Conservation (phyloP, 2,888 invertebrate genomes). For the Cheilosia urbana region DNA sequence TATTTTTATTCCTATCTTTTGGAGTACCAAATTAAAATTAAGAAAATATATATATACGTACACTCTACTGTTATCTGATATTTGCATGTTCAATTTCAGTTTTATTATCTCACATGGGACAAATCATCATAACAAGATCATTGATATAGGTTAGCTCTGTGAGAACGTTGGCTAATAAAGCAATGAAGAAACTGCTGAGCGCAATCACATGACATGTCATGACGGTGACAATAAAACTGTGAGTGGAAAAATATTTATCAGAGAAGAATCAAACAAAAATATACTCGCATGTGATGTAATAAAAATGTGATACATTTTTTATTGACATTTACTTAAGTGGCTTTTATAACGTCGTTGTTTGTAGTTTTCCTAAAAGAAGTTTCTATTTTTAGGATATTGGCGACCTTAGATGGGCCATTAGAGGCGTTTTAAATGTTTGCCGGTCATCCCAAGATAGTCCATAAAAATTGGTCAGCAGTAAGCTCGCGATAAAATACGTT, state of each 20-base stretch:
- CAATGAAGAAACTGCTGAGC: not conserved
- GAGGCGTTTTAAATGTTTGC: no score
- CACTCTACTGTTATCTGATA: conserved; percentile 20
- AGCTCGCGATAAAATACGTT: no score
- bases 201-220: conserved; percentile 19
- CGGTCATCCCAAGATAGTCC: no score
- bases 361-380: no score
- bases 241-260: conserved; percentile 23
- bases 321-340: no score
- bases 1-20: conserved; percentile 9
- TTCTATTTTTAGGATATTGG: no score
- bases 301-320: not conserved
- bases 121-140: conserved; percentile 3
- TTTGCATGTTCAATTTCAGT: conserved; percentile 34
- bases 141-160: conserved; percentile 2
- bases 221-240: conserved; percentile 11
- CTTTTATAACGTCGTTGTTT: no score
- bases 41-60: not conserved
- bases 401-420: no score
- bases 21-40: not conserved
- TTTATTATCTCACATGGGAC: conserved; percentile 14
- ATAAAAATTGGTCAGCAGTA: no score
- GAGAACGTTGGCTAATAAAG: conserved; percentile 6
- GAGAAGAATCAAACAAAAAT: not conserved
- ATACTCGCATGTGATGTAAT: not conserved